Percentiles rank a stretch among this genome's conserved stretches.
Conservation (phyloP, 2,888 invertebrate species). For the Cheilosia urbana region DNA sequence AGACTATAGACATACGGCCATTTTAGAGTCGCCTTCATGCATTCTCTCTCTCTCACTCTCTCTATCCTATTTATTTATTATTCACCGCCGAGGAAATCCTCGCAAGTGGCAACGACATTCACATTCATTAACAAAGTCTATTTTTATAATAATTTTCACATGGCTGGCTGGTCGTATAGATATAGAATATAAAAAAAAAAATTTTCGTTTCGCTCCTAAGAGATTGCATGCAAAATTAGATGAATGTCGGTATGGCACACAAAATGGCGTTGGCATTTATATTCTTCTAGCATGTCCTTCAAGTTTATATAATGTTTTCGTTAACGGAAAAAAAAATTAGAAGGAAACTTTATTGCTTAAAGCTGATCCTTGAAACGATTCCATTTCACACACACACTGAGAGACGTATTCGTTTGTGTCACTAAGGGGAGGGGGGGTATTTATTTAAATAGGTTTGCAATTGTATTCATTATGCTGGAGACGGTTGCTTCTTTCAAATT, state of each 20-base stretch:
- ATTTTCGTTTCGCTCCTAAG: slow-evolving; percentile 34
- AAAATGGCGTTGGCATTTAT: slow-evolving; percentile 14
- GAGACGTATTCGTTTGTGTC: slow-evolving; percentile 12
- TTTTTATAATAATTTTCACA: slow-evolving; percentile 65
- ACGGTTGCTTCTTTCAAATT: background rate
- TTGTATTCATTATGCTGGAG: background rate
- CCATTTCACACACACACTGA: slow-evolving; percentile 33
- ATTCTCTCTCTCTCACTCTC: background rate
- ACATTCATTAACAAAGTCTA: slow-evolving; percentile 60
- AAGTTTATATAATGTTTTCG: slow-evolving; percentile 29
- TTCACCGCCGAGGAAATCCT: slow-evolving; percentile 41
- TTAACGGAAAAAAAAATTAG: slow-evolving; percentile 9
- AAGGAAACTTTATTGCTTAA: slow-evolving; percentile 32
- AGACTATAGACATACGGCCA: slow-evolving; percentile 15
- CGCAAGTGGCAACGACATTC: slow-evolving; percentile 69
- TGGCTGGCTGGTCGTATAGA: slow-evolving; percentile 45
- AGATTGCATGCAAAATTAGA: slow-evolving; percentile 58
- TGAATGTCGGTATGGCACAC: slow-evolving; percentile 53
- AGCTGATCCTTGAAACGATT: slow-evolving; percentile 55
- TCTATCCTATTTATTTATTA: slow-evolving; percentile 18
- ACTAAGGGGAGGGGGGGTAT: background rate
- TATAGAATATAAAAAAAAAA: slow-evolving; percentile 28
- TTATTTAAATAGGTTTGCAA: too few species aligned
- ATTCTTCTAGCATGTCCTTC: slow-evolving; percentile 36
- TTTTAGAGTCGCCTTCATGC: slow-evolving; percentile 18